phyloP scores from a whole-genome alignment of 1,140 invertebrate genomes.

The Adelges cooleyi region DNA sequence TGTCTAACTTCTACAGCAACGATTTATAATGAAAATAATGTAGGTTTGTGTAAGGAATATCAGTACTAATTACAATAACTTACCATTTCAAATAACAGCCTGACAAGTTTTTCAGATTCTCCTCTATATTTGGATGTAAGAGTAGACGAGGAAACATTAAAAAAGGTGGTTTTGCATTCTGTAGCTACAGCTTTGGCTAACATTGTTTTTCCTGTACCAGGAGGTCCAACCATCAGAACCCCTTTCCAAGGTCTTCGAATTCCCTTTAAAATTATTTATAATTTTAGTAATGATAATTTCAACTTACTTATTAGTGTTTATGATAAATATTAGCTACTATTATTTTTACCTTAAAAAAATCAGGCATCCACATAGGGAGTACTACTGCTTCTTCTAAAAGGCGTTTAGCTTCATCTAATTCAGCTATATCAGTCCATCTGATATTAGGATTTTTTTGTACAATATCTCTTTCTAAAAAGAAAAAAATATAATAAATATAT shows the following conservation, averaged over 20 bases:
- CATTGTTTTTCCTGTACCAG: conserved; percentile 98
- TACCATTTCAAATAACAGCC: conserved; percentile 96
- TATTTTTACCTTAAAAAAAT: conserved; percentile 77
- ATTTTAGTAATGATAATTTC: too few species aligned
- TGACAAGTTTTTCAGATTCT: conserved; percentile 96
- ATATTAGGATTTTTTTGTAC: conserved; percentile 96
- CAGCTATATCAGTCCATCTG: conserved; percentile 95
- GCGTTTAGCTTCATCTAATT: conserved; percentile 86
- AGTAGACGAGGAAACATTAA: conserved; percentile 95
- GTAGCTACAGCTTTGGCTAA: conserved; percentile 98
- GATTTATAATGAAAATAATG: too few species aligned
- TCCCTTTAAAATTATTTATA: conserved; percentile 44
- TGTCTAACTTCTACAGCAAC: too few species aligned
- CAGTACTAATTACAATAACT: conserved; percentile 33
- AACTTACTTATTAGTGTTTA: too few species aligned
- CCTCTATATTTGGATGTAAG: conserved; percentile 96
- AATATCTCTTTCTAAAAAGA: conserved; percentile 79
- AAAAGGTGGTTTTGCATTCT: conserved; percentile 98
- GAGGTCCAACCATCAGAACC: conserved; percentile 93
- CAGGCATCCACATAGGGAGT: conserved; percentile 94
- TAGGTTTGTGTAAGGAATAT: too few species aligned
- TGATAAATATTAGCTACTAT: too few species aligned
- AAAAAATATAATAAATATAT: conserved; percentile 12
- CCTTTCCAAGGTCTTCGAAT: conserved; percentile 89
- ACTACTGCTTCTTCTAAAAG: conserved; percentile 95